Evolutionary conservation across 2,113 vertebrate genomes (phyloP), one percentile per base, ranked within the genome.

Genomic region (Passer domesticus): DNA sequence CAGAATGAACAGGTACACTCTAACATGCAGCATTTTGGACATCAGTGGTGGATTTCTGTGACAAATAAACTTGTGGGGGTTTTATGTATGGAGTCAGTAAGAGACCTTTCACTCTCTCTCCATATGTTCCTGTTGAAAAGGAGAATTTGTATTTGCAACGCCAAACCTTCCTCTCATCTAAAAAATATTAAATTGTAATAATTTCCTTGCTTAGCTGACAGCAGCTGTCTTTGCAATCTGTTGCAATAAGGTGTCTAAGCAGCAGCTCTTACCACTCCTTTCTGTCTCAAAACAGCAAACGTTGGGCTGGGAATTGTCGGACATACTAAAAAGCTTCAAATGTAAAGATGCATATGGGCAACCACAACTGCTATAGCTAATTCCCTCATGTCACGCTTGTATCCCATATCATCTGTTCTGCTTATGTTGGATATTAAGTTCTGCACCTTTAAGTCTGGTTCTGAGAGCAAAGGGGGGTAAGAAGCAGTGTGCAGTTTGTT

Each of bases 401-500:
- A 63, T 43, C 19, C 24, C 37, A 7, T 3, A 3, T 8, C 0
- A 3, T 53, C 31, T n/a, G 19, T 30, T 43, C 76, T 43, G 31
- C 11, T 43, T 28, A 10, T n/a, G 18, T 18, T 53, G 76, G 24
- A 5, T 35, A 22, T 30, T 28, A 22, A n/a, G 5, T 21, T 78
- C 47, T 53, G 39, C 37, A 43, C 37, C 24, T 52, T 43, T n/a
- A 27, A 22, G 14, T 15, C 47, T 14, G 76, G 9, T 43, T 53
- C 59, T 0, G 11, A 28, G 37, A n/a, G 37, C 0, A 0, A 53
- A 43, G 23, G 1, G 4, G 50, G 50, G 18, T 11, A n/a, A 33
- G 17, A 37, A 37, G n/a, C 25, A 52, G 30, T 1, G 1, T 0
- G 0, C 4, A 14, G 24, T 23, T 53, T 64, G 14, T 14, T 27